A percentile compares a stretch with the other conserved stretches of the same genome.
Evolutionary conservation across 2,888 invertebrate species (phyloP).

Genomic region (Sclerodermus sp.): DNA sequence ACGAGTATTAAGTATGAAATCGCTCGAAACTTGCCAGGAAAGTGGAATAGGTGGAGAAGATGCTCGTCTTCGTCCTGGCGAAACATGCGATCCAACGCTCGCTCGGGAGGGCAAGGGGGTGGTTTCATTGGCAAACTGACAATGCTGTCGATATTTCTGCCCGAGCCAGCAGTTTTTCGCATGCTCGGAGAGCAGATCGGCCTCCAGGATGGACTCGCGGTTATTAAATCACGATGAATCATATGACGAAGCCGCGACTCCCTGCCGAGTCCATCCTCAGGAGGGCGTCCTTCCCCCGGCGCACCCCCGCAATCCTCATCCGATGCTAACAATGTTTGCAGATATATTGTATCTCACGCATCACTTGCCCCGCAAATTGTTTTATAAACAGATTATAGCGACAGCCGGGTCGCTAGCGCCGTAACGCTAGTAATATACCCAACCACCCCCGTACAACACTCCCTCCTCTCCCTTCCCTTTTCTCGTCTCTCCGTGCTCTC

Average conservation of each 20-base stretch:
- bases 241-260: slow-evolving; percentile 20
- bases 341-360: slow-evolving; percentile 65
- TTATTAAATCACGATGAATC: slow-evolving; percentile 40
- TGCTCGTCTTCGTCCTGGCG: no score
- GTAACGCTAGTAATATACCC: slow-evolving; percentile 39
- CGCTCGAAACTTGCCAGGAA: no score
- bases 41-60: no score
- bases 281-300: slow-evolving; percentile 8
- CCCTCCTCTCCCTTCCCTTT: slow-evolving; percentile 1
- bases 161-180: no score
- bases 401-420: slow-evolving; percentile 58
- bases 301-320: slow-evolving; percentile 53
- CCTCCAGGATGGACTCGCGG: slow-evolving; percentile 6
- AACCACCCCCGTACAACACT: slow-evolving; percentile 10
- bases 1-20: no score
- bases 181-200: background rate
- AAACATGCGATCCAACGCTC: no score
- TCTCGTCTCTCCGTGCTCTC: background rate
- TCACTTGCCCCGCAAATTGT: slow-evolving; percentile 76
- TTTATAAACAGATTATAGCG: slow-evolving; percentile 78
- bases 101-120: no score
- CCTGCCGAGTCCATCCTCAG: no score
- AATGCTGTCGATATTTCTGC: no score
- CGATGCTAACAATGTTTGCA: slow-evolving; percentile 59
- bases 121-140: no score